Evolutionary conservation across 2,888 invertebrate species (phyloP), one percentile per base, ranked within the genome.

Genomic region (Steromphala cineraria): DNA sequence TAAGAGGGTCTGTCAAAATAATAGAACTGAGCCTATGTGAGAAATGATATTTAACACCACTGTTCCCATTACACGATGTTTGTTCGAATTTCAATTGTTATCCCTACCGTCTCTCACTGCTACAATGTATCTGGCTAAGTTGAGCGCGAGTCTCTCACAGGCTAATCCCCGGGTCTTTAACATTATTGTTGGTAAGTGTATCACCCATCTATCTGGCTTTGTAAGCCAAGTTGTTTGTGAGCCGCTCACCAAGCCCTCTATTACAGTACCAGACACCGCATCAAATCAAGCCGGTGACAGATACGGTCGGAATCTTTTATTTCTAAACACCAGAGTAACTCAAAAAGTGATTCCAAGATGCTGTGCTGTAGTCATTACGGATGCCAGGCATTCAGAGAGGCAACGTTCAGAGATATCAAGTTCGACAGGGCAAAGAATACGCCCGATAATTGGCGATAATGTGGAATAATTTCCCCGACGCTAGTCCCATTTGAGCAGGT

Each of bases 361-460:
- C 17, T 10, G 36, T 40, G 71, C 19, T 71, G 71, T 71, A 71
- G 71, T 36, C 36, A 40, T 71, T 71, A 71, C n/a, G 19, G 36
- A 71, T 71, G 71, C 71, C 40, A 36, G 19, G 2, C 71, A 36
- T 36, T 36, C 71, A 71, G 5, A 19, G 31, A n/a, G 36, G 4
- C 19, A n/a, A 36, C 31, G 71, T 71, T 71, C 71, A 71, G 71
- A 3, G 71, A 71, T 71, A 71, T 71, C 71, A 31, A 31, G 19
- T 71, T 71, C 40, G 71, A 71, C 71, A 71, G 71, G 71, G 71
- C 71, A 71, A 36, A 71, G 71, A 71, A 71, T 71, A 71, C 71
- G 17, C 28, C 71, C 31, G 71, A 71, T 71, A 71, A 71, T 71
- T 71, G 71, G 71, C 71, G 71, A 71, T 71, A 71, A 71, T 71